Evolutionary conservation across 2,797 vertebrate genomes (phyloP), one percentile per base, ranked within the genome.

Genomic region (Pteropus rufus): DNA sequence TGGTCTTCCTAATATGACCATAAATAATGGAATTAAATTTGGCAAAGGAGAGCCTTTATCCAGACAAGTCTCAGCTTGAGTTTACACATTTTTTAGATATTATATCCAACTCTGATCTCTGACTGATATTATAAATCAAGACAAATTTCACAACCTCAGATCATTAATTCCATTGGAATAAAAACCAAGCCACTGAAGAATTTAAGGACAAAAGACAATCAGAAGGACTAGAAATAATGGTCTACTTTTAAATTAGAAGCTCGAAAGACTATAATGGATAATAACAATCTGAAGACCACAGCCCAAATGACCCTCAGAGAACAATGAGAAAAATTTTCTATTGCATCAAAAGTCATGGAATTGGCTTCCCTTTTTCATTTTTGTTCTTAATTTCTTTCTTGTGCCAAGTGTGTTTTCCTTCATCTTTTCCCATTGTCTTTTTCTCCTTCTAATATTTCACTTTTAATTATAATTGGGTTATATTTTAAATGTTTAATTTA

Each of bases 381-480:
- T 64, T 18, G 36, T 52, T 73, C 44, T 95, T 54, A 52, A 64
- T 80, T 93, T 70, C 49, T 89, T 89, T 69, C 36, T 79, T 23
- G 12, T 49, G 39, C 7, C 15, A 80, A 36, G 5, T 26, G 9
- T 93, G 82, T 85, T 77, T 39, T 81, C 49, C 72, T 56, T 21
- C 3, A 36, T 36, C 58, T 86, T 73, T 49, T 34, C 21, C 18
- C 16, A 31, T 31, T 67, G 18, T 56, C 29, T 72, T 92, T 81
- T 94, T 39, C 9, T 91, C 36, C 15, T 41, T 49, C 5, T 6
- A 46, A 70, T n/a, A 46, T 10, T 93, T 96, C 54, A 89, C 15
- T 93, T 94, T 26, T 54, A 29, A 93, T 65, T 72, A 10, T 72
- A 95, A 89, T 36, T 92, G 29, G 6, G 24, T 87, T 92, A 60